These are phyloP conservation scores for Rhimphoctona megacephalus DNA, from an alignment of 2,888 invertebrate genomes.

Conservation along the genomic window DNA sequence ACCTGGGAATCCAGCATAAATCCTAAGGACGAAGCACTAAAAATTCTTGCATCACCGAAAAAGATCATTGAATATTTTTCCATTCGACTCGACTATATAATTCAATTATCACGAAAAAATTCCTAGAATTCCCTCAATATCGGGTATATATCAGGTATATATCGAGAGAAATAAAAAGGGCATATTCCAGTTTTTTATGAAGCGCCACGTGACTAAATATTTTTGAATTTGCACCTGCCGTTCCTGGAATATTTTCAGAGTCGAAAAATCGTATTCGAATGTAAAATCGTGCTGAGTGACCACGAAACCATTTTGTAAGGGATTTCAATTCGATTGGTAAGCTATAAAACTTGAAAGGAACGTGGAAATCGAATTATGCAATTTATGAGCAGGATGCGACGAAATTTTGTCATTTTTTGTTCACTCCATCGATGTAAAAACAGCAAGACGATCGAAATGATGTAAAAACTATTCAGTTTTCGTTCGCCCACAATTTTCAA, in stretches of 20 bases:
- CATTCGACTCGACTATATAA: not conserved
- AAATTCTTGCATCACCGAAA: not conserved
- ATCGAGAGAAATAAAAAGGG: not conserved
- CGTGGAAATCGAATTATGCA: too few relatives aligned
- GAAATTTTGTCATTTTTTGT: too few relatives aligned
- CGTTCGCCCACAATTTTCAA: not conserved
- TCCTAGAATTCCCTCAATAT: not conserved
- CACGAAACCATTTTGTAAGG: too few relatives aligned
- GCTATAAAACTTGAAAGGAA: too few relatives aligned
- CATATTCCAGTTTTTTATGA: not conserved
- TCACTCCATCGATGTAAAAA: too few relatives aligned
- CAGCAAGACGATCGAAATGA: not conserved
- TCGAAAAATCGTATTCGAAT: not conserved
- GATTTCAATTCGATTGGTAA: too few relatives aligned
- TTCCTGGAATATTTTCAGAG: not conserved
- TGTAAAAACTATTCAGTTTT: not conserved
- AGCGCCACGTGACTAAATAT: not conserved
- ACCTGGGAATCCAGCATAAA: not conserved
- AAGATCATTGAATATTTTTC: not conserved
- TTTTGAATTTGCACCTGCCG: not conserved
- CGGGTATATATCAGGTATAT: not conserved
- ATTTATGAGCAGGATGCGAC: too few relatives aligned
- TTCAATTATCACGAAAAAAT: not conserved
- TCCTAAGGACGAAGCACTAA: conserved; percentile 25
- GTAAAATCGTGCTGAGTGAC: too few relatives aligned